Evolutionary conservation across 2,888 invertebrate genomes (phyloP).

Genomic region (Tetrapedia diversipes): DNA sequence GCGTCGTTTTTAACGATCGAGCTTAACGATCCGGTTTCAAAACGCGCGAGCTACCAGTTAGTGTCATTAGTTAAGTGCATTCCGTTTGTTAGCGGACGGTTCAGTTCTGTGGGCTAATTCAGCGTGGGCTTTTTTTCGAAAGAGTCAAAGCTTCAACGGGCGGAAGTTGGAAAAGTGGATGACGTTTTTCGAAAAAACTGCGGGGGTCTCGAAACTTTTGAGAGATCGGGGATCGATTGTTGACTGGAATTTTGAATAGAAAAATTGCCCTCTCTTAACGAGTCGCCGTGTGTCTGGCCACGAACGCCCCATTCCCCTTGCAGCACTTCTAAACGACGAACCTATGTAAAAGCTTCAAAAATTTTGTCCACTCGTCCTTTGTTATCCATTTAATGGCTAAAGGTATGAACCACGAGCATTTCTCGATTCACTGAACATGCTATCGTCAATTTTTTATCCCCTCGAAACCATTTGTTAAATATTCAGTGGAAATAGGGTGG

Average conservation of each 20-base stretch:
- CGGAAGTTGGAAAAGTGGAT: not conserved
- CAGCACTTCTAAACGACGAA: not conserved
- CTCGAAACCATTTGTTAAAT: too few species aligned
- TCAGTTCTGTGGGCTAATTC: not conserved
- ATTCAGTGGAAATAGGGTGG: too few species aligned
- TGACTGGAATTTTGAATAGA: not conserved
- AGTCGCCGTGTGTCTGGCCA: not conserved
- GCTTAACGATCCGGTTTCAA: not conserved
- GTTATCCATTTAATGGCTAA: not conserved
- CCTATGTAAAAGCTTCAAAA: not conserved
- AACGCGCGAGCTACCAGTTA: not conserved
- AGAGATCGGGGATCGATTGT: not conserved
- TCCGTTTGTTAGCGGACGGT: not conserved
- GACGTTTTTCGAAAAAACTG: not conserved
- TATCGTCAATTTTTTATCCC: too few species aligned
- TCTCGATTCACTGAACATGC: too few species aligned
- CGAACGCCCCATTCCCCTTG: too few species aligned
- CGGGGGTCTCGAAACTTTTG: not conserved
- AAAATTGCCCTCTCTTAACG: too few species aligned
- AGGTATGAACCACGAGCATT: too few species aligned
- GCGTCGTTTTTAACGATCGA: not conserved
- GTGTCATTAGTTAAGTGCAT: not conserved
- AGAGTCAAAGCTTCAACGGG: not conserved
- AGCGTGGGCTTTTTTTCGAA: not conserved
- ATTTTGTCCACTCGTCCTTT: too few species aligned